Base-by-base conservation (phyloP, 2,888 invertebrate species). In the Pyrrhosoma nymphula region DNA sequence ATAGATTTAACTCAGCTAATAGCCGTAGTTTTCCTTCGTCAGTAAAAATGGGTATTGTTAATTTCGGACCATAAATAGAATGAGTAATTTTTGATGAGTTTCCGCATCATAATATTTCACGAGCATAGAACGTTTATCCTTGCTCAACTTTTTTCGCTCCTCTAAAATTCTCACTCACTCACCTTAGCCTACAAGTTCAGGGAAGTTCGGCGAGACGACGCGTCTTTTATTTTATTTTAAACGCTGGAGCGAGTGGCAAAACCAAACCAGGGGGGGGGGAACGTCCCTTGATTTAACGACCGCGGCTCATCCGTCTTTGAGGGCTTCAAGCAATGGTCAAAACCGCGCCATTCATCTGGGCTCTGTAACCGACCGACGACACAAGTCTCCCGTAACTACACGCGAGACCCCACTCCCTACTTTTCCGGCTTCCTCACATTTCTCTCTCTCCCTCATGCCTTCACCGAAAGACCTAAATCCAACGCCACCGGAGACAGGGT, bases 261-360 rank as follows among this genome's bases (percentile, higher is more conserved):
- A 47, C 55, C 47, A 89, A n/a, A n/a, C 3, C 0, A 60, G 20
- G 60, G 47, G 39, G 1, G 55, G 26, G 55, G 47, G n/a, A 47
- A 56, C 89, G 55, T 89, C 23, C 30, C 55, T 93, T 93, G 93
- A 93, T 93, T 93, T 93, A 93, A 69, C 69, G 63, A 23, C 91
- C 91, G 91, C 63, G 69, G 55, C 30, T 69, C 69, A 93, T 93
- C 26, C 69, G 93, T 93, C 93, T 93, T 93, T 89, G 89, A 89
- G 89, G 55, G 89, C 89, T 89, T 89, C 89, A 26, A 47, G 89
- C 89, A 69, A 60, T 63, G 93, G 35, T 93, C 93, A 69, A 93
- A 93, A 93, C 93, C 93, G 75, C 63, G 75, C 93, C 93, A 93
- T 93, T 93, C 93, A 93, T 93, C 93, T 82, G 82, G 82, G 35